These are phyloP conservation scores for Tanytarsus gracilentus DNA, from an alignment of 2,888 invertebrate genomes.

Conservation along the genomic window DNA sequence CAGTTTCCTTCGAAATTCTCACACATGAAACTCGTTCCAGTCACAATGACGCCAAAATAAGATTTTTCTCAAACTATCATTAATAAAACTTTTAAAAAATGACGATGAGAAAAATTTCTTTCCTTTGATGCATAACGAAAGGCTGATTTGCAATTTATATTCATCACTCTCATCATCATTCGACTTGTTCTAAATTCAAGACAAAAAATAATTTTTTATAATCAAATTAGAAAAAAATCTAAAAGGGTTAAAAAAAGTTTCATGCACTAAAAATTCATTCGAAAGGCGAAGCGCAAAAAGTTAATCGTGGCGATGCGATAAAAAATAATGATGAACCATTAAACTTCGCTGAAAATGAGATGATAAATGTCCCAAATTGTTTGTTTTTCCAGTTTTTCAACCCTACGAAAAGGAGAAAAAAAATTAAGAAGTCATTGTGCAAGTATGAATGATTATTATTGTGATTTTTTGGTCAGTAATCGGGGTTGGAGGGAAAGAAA, in stretches of 20 bases:
- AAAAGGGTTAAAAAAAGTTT: slow-evolving; percentile 11
- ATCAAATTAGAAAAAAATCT: neutral
- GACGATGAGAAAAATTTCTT: neutral
- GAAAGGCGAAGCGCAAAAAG: slow-evolving; percentile 14
- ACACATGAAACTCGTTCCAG: neutral
- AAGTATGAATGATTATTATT: slow-evolving; percentile 6
- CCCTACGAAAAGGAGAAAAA: neutral
- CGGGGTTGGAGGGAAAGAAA: no score
- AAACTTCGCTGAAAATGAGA: neutral
- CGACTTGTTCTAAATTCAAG: neutral
- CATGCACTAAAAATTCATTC: neutral
- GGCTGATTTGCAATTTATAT: slow-evolving; percentile 22
- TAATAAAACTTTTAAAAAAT: slow-evolving; percentile 17
- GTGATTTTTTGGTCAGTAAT: no score
- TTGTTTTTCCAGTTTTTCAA: slow-evolving; percentile 6
- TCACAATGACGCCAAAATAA: no score
- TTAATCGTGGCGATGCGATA: neutral
- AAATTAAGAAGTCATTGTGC: neutral
- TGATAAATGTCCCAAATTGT: slow-evolving; percentile 27
- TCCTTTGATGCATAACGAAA: slow-evolving; percentile 1
- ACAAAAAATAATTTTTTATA: neutral
- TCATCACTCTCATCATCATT: slow-evolving; percentile 4
- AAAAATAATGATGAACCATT: slow-evolving; percentile 24
- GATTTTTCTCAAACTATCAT: slow-evolving; percentile 2
- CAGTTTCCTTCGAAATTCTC: slow-evolving; percentile 5